Evolutionary conservation across 2,113 vertebrate genomes (phyloP).

Genomic region (Aldabrachelys gigantea): DNA sequence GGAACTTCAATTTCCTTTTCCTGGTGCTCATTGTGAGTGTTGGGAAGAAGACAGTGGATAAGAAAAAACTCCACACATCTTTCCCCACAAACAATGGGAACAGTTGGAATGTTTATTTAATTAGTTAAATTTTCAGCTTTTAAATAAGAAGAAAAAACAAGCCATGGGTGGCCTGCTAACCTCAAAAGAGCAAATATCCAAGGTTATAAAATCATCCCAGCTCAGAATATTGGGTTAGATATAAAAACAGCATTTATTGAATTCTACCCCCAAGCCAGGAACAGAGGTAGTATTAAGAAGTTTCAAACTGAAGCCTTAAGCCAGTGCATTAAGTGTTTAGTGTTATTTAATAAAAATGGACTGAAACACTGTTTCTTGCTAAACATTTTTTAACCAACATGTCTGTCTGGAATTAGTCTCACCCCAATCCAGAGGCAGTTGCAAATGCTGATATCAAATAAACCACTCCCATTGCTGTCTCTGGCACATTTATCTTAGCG

Average conservation of each 20-base stretch:
- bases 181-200: constrained; percentile 79
- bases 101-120: constrained; percentile 71
- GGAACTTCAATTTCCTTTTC: neutral
- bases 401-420: constrained; percentile 54
- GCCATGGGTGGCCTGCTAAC: constrained; percentile 78
- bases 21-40: neutral
- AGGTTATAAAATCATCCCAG: constrained; percentile 75
- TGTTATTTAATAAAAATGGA: constrained; percentile 77
- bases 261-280: constrained; percentile 61
- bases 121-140: constrained; percentile 76
- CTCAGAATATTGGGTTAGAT: constrained; percentile 77
- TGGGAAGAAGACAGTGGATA: neutral
- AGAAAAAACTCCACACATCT: neutral
- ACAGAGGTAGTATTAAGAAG: constrained; percentile 81
- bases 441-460: constrained; percentile 19
- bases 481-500: neutral
- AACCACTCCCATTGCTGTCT: neutral
- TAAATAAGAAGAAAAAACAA: constrained; percentile 75
- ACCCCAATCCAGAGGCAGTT: neutral
- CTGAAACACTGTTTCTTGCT: constrained; percentile 62
- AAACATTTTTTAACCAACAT: constrained; percentile 60
- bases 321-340: constrained; percentile 63
- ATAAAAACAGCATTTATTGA: constrained; percentile 80
- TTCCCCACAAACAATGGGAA: constrained; percentile 51
- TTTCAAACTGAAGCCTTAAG: constrained; percentile 61